Conservation (phyloP, 2,797 vertebrate species). For the Mustela erminea region DNA sequence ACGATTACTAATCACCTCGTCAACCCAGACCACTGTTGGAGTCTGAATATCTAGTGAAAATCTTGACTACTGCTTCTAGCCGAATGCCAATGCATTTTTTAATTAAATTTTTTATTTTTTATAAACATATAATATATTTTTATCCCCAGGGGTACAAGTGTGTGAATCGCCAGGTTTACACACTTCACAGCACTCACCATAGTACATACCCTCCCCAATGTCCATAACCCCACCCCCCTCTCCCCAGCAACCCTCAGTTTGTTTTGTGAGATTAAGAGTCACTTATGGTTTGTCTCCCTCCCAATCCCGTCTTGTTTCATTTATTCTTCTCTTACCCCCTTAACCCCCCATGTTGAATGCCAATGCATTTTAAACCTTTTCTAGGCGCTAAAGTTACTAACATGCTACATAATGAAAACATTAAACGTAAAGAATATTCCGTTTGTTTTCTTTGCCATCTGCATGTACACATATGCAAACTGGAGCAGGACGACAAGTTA, state of each 20-base stretch:
- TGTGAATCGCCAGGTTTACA: no score
- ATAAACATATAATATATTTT: no score
- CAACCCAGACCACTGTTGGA: background rate
- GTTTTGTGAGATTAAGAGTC: no score
- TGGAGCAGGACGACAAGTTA: background rate
- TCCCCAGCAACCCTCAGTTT: no score
- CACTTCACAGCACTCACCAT: no score
- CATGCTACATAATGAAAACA: background rate
- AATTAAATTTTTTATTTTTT: no score
- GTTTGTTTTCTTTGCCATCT: background rate
- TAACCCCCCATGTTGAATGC: background rate
- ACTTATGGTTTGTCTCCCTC: no score
- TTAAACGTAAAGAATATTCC: background rate
- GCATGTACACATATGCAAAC: background rate
- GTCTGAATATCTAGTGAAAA: conserved; percentile 11
- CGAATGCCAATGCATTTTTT: background rate
- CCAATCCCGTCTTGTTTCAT: no score
- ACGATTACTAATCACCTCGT: background rate
- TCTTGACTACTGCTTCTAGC: background rate
- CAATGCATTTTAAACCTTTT: background rate
- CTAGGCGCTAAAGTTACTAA: background rate
- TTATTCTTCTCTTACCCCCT: no score
- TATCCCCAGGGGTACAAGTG: no score
- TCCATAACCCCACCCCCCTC: no score
- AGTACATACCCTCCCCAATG: no score